phyloP scores from a whole-genome alignment of 2,888 invertebrate genomes.

The Drosophila acutilabella region DNA sequence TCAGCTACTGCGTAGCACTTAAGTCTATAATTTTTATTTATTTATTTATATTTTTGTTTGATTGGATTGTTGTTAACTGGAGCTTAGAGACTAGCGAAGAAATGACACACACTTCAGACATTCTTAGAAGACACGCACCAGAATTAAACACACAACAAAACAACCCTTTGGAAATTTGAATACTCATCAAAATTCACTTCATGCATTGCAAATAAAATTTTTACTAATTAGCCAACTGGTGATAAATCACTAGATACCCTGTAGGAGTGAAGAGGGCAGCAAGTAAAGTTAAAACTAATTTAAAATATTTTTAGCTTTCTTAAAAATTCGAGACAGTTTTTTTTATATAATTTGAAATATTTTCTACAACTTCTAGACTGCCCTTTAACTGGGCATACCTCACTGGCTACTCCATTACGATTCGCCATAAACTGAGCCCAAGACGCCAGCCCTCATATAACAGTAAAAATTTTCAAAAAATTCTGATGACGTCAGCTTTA shows the following conservation, averaged over 20 bases:
- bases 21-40: background rate
- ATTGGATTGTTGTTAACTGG: constrained; percentile 20
- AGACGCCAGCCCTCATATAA: constrained; percentile 59
- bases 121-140: constrained; percentile 25
- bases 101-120: constrained; percentile 2
- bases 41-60: background rate
- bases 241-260: constrained; percentile 11
- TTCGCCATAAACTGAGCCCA: constrained; percentile 26
- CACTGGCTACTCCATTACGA: background rate
- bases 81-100: constrained; percentile 6
- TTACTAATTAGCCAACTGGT: background rate
- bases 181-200: constrained; percentile 58
- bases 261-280: no score
- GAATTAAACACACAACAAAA: background rate
- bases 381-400: constrained; percentile 16
- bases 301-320: background rate
- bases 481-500: constrained; percentile 73
- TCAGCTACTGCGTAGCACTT: constrained; percentile 27
- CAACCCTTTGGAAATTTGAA: constrained; percentile 36
- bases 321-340: no score
- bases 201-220: constrained; percentile 28
- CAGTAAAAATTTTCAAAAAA: constrained; percentile 62
- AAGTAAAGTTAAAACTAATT: background rate
- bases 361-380: background rate
- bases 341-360: background rate